Percentiles rank a stretch among this genome's conserved stretches.
Conservation (phyloP, 2,113 vertebrate genomes). For the Balaeniceps rex region DNA sequence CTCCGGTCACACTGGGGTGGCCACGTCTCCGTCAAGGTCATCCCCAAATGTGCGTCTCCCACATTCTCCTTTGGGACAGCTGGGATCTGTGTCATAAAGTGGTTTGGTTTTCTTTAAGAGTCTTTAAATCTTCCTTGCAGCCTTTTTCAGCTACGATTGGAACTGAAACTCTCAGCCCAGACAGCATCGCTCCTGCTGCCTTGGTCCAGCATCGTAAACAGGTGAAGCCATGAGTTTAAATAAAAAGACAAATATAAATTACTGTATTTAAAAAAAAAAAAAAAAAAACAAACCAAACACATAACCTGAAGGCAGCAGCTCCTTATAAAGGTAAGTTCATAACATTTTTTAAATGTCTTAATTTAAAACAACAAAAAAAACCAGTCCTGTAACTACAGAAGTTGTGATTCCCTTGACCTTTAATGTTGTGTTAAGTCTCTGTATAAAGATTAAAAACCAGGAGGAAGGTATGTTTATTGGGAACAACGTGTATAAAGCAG, state of each 20-base stretch:
- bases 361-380: background rate
- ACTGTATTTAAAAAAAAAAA: background rate
- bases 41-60: background rate
- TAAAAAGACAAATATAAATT: background rate
- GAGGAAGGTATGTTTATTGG: background rate
- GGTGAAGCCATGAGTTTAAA: background rate
- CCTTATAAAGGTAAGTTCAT: slow-evolving; percentile 20
- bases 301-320: slow-evolving; percentile 16
- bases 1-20: fast-evolving
- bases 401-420: fast-evolving
- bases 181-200: fast-evolving
- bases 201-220: background rate
- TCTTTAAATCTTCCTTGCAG: background rate
- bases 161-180: background rate
- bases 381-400: background rate
- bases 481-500: fast-evolving
- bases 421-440: background rate
- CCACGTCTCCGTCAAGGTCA: background rate
- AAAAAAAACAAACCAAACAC: background rate
- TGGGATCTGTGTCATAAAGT: no score
- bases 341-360: slow-evolving; percentile 28
- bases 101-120: background rate
- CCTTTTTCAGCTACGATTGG: fast-evolving
- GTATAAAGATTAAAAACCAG: background rate
- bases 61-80: background rate